phyloP scores from a whole-genome alignment of 2,888 invertebrate species.

The Boloria euphrosyne region DNA sequence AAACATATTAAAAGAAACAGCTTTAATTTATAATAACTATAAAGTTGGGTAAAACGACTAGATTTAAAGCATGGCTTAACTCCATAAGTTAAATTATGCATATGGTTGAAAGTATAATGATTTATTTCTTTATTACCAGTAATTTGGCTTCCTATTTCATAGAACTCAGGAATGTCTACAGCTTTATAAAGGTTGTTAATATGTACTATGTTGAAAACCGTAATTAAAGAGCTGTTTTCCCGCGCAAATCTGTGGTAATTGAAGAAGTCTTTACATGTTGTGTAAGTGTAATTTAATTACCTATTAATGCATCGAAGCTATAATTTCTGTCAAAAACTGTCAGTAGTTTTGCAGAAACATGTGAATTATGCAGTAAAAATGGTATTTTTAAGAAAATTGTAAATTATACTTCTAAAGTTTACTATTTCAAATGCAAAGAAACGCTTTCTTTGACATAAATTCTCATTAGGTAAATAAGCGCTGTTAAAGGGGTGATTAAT shows the following conservation, averaged over 20 bases:
- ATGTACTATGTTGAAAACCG: slow-evolving; percentile 35
- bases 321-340: no score
- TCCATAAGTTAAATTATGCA: slow-evolving; percentile 11
- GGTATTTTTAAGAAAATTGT: no score
- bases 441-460: no score
- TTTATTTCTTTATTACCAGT: slow-evolving; percentile 8
- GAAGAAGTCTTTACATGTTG: not conserved
- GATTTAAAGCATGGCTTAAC: slow-evolving; percentile 33
- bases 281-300: slow-evolving; percentile 7
- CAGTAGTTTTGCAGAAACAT: no score
- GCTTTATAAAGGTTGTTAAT: slow-evolving; percentile 43
- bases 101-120: slow-evolving; percentile 31
- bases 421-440: no score
- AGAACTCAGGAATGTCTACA: slow-evolving; percentile 43
- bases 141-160: slow-evolving; percentile 37
- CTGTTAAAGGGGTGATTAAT: not conserved
- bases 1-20: slow-evolving; percentile 40
- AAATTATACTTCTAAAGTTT: no score
- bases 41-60: slow-evolving; percentile 44
- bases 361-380: no score
- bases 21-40: slow-evolving; percentile 37
- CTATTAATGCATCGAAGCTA: no score
- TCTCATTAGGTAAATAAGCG: not conserved
- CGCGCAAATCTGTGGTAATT: slow-evolving; percentile 14
- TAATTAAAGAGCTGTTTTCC: slow-evolving; percentile 37